These are phyloP conservation scores for Nasua narica DNA, from an alignment of 2,797 vertebrate genomes.

Conservation along the genomic window DNA sequence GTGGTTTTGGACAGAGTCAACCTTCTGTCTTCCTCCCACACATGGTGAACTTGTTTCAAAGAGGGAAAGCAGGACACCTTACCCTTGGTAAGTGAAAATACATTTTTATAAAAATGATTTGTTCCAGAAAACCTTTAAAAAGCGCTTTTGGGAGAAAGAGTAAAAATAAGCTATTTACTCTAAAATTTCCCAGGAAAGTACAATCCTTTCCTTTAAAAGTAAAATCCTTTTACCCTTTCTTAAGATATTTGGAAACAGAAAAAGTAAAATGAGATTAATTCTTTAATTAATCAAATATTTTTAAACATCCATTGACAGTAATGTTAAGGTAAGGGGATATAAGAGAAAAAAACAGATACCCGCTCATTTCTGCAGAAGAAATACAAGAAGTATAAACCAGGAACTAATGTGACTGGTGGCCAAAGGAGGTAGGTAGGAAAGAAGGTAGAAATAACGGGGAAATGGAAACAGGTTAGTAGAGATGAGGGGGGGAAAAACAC, in stretches of 20 bases:
- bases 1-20: not conserved
- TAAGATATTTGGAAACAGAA: not conserved
- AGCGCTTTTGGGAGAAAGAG: not conserved
- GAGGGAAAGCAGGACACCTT: not conserved
- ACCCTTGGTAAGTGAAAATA: not conserved
- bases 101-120: not conserved
- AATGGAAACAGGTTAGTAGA: not conserved
- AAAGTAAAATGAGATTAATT: slow-evolving; percentile 4
- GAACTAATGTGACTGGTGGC: not conserved
- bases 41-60: not conserved
- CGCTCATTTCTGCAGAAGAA: not conserved
- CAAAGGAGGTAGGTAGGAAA: not conserved
- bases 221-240: not conserved
- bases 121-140: not conserved
- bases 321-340: not conserved
- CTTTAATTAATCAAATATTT: slow-evolving; percentile 21
- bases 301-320: not conserved
- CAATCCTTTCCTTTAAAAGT: not conserved
- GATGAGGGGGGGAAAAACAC: not conserved
- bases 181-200: slow-evolving; percentile 15
- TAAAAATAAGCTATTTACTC: slow-evolving; percentile 27
- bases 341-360: not conserved
- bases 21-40: not conserved
- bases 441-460: not conserved
- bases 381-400: not conserved